These are phyloP conservation scores for Bambusicola thoracicus DNA, from an alignment of 2,113 vertebrate genomes.

Conservation along the genomic window DNA sequence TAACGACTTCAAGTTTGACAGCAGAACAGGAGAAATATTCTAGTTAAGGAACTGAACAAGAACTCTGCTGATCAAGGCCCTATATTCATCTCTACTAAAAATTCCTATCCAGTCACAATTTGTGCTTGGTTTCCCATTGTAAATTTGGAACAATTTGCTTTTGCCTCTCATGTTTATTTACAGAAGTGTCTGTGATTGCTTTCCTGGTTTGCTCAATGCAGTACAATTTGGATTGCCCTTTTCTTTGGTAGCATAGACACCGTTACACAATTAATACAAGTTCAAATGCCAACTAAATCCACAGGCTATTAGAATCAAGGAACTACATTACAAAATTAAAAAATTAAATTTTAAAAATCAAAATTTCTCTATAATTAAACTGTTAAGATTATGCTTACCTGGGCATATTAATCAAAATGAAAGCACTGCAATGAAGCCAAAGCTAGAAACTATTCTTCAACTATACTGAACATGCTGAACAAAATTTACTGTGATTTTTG, in stretches of 20 bases:
- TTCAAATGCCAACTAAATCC: not conserved
- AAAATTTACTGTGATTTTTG: not conserved
- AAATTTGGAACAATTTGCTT: not conserved
- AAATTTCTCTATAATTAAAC: not conserved
- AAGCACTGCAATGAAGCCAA: not conserved
- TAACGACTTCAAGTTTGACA: not conserved
- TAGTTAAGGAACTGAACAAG: not conserved
- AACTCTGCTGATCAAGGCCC: not conserved
- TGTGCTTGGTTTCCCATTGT: not conserved
- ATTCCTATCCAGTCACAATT: not conserved
- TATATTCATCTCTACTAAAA: not conserved
- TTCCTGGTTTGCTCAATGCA: not conserved
- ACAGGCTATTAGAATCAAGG: not conserved
- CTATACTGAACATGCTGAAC: not conserved
- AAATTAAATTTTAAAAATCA: not conserved
- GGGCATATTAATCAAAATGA: not conserved
- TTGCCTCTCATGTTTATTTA: not conserved
- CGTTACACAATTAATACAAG: not conserved
- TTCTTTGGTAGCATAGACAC: not conserved
- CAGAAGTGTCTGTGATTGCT: not conserved
- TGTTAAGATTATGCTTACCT: not conserved
- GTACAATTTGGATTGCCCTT: not conserved
- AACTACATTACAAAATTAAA: not conserved
- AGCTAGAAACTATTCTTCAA: not conserved
- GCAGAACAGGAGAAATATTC: rapidly evolving